These are phyloP conservation scores for Ciconia maguari DNA, from an alignment of 2,113 vertebrate species.

Conservation along the genomic window DNA sequence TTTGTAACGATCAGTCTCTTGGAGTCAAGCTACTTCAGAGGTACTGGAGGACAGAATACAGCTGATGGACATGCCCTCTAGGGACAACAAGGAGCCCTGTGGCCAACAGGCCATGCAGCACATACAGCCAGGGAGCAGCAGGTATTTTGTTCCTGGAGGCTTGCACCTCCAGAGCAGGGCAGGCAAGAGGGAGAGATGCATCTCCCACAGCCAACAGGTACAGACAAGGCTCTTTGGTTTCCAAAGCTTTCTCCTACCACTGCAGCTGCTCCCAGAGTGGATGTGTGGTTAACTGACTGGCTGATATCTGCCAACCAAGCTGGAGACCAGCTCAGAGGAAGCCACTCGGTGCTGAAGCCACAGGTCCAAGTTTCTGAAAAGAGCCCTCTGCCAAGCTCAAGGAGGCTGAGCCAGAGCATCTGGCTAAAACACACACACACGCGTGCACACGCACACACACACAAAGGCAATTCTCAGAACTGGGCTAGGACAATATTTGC, in stretches of 20 bases:
- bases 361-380: neutral
- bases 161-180: neutral
- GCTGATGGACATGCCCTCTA: neutral
- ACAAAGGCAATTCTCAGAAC: slow-evolving; percentile 17
- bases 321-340: neutral
- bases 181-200: neutral
- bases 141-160: neutral
- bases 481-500: slow-evolving; percentile 16
- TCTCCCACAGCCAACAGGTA: neutral
- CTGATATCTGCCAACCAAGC: neutral
- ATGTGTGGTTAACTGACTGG: neutral
- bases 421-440: neutral
- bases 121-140: neutral
- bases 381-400: neutral
- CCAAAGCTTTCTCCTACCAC: neutral
- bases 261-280: neutral
- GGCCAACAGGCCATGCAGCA: neutral
- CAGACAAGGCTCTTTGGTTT: neutral
- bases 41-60: neutral
- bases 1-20: neutral
- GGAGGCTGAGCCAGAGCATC: neutral
- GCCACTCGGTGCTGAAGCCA: neutral
- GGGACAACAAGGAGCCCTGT: neutral
- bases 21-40: neutral
- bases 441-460: neutral